Percentiles rank a stretch among this genome's conserved stretches.
These are phyloP conservation scores for Ammodramus savannarum DNA, from an alignment of 2,113 vertebrate species.

Conservation along the genomic window DNA sequence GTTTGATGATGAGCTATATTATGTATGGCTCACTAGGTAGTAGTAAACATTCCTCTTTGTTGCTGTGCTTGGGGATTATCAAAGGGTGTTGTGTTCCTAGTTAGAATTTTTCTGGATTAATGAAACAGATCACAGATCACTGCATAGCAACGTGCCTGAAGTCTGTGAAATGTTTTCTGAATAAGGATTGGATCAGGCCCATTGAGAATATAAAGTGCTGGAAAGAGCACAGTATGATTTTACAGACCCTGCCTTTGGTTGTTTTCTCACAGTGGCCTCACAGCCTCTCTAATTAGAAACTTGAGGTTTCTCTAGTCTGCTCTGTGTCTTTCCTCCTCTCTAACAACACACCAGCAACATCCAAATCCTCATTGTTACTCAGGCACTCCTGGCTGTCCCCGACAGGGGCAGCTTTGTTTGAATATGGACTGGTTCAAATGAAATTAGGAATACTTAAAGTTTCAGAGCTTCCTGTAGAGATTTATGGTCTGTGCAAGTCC, in stretches of 20 bases:
- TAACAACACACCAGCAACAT: not conserved
- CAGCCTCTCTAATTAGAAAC: conserved; percentile 8
- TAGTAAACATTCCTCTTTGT: not conserved
- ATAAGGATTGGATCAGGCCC: conserved; percentile 33
- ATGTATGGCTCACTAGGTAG: not conserved
- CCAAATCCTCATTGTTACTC: not conserved
- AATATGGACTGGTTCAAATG: not conserved
- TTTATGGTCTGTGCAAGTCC: rapidly evolving
- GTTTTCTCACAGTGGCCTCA: not conserved
- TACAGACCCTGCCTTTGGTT: not conserved
- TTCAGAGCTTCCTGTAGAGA: not conserved
- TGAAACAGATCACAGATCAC: conserved; percentile 30
- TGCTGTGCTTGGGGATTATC: conserved; percentile 14
- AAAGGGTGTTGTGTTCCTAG: not conserved
- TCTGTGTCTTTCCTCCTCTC: not conserved
- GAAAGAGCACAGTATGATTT: not conserved
- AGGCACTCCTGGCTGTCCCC: not conserved
- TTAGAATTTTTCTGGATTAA: conserved; percentile 47
- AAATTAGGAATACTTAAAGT: not conserved
- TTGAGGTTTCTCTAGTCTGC: not conserved
- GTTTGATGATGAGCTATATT: not conserved
- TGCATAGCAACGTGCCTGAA: conserved; percentile 21
- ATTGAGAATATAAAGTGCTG: conserved; percentile 17
- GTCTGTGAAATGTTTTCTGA: conserved; percentile 30
- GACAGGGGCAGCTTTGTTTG: not conserved